Evolutionary conservation across 2,113 vertebrate genomes (phyloP).

Genomic region (Chionomys nivalis): DNA sequence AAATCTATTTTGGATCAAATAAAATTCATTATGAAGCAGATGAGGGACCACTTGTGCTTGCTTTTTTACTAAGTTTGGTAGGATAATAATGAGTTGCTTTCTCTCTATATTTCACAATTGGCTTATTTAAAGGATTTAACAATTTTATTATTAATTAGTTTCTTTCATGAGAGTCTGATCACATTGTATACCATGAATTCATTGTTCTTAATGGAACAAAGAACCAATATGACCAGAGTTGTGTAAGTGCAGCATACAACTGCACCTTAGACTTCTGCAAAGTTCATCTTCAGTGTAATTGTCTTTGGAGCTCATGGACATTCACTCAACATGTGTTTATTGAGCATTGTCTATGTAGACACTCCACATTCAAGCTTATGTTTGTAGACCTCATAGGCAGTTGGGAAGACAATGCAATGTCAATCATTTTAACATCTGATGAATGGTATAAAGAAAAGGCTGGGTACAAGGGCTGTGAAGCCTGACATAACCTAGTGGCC

Average conservation of each 20-base stretch:
- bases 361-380: neutral
- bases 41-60: neutral
- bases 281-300: neutral
- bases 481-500: neutral
- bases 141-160: slow-evolving; percentile 1
- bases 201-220: neutral
- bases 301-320: neutral
- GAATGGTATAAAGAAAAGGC: neutral
- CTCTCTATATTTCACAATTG: neutral
- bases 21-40: slow-evolving; percentile 18
- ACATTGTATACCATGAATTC: neutral
- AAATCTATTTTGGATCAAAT: slow-evolving; percentile 3
- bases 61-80: slow-evolving; percentile 6
- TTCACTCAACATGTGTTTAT: neutral
- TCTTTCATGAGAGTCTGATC: neutral
- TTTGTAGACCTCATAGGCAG: neutral
- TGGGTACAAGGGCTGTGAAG: neutral
- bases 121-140: neutral
- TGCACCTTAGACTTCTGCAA: neutral
- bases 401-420: neutral
- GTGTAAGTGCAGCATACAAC: neutral
- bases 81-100: neutral
- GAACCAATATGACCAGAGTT: neutral
- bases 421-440: neutral
- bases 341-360: neutral